Evolutionary conservation across 2,113 vertebrate species (phyloP).

Genomic region (Upupa epops): DNA sequence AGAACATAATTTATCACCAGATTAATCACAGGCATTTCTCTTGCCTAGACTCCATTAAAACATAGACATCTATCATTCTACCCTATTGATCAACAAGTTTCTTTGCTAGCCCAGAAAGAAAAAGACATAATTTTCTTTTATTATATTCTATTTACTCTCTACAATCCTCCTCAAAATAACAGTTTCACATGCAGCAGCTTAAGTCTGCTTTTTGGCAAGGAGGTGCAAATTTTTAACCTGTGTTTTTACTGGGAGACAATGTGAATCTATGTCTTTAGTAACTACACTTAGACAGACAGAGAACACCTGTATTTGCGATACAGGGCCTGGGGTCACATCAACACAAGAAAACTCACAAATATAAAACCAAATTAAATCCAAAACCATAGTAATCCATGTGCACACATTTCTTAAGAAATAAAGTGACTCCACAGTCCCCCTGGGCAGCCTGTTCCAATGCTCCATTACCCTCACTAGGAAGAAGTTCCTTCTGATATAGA

Average conservation of each 20-base stretch:
- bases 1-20: background rate
- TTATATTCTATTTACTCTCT: background rate
- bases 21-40: background rate
- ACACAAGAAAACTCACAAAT: background rate
- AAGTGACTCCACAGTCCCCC: too few species aligned
- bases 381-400: background rate
- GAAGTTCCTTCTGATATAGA: too few species aligned
- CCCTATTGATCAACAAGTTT: background rate
- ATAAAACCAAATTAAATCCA: background rate
- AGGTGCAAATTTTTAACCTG: background rate
- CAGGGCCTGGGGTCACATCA: background rate
- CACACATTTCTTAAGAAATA: background rate
- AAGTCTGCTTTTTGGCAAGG: background rate
- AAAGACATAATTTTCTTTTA: background rate
- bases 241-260: background rate
- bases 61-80: background rate
- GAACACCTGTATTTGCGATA: background rate
- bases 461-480: too few species aligned
- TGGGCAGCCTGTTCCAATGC: too few species aligned
- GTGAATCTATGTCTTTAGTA: background rate
- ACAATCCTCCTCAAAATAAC: background rate
- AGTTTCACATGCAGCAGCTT: background rate
- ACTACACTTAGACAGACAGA: background rate
- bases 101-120: background rate
- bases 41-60: background rate